phyloP scores from a whole-genome alignment of 2,888 invertebrate genomes.

The Baccha elongata region DNA sequence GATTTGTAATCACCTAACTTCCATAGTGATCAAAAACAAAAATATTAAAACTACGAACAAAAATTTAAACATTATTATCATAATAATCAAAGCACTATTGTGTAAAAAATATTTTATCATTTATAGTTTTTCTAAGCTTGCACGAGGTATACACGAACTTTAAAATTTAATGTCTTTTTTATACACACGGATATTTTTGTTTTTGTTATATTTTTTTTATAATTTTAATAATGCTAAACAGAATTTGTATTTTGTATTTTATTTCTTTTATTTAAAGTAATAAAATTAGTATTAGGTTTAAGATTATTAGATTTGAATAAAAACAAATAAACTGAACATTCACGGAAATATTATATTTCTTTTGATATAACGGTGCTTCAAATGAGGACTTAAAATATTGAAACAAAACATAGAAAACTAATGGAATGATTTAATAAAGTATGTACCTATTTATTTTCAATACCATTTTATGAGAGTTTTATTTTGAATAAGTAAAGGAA shows the following conservation, averaged over 20 bases:
- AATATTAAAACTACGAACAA: conserved; percentile 12
- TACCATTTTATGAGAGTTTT: conserved; percentile 18
- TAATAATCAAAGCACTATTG: conserved; percentile 54
- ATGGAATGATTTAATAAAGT: conserved; percentile 60
- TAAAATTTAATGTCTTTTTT: conserved; percentile 62
- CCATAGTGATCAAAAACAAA: not conserved
- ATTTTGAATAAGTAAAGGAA: conserved; percentile 3
- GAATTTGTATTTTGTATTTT: conserved; percentile 44
- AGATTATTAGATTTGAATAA: conserved; percentile 24
- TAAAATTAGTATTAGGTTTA: conserved; percentile 47
- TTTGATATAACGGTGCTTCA: conserved; percentile 49
- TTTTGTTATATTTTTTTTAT: conserved; percentile 19
- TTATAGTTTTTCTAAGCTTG: conserved; percentile 40
- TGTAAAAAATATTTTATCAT: conserved; percentile 40
- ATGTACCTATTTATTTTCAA: conserved; percentile 59
- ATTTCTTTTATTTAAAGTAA: conserved; percentile 13
- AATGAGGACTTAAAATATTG: conserved; percentile 52
- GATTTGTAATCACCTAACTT: not conserved
- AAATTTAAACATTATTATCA: conserved; percentile 34
- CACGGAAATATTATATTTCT: conserved; percentile 27
- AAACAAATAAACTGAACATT: not conserved
- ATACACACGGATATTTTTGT: conserved; percentile 45
- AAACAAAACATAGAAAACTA: conserved; percentile 28
- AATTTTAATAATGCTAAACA: conserved; percentile 13
- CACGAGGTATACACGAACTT: conserved; percentile 59